Percentiles rank a stretch among this genome's conserved stretches.
These are phyloP conservation scores for Meteorus sp. DNA, from an alignment of 1,140 invertebrate species.

Conservation along the genomic window DNA sequence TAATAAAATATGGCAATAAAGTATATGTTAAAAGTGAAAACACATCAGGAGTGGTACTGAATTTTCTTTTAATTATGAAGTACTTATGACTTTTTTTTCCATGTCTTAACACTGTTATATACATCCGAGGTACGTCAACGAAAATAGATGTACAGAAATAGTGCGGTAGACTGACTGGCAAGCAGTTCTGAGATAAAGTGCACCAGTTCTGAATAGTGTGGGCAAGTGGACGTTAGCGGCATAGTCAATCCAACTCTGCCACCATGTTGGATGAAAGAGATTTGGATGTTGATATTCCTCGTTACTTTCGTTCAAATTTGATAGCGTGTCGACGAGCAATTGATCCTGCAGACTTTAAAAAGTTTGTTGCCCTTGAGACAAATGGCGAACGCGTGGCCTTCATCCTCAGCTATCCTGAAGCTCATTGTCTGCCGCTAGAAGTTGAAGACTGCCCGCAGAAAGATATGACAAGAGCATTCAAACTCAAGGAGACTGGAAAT, in stretches of 20 bases:
- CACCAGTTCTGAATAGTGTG: too few species aligned
- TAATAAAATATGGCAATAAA: too few species aligned
- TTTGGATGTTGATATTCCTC: slow-evolving; percentile 36
- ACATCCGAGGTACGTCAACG: too few species aligned
- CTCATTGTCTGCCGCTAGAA: slow-evolving; percentile 40
- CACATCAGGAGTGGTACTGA: too few species aligned
- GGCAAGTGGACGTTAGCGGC: too few species aligned
- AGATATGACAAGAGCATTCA: slow-evolving; percentile 64
- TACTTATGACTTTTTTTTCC: neutral
- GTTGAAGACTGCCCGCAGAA: slow-evolving; percentile 58
- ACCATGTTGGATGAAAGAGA: slow-evolving; percentile 35
- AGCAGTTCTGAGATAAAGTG: too few species aligned
- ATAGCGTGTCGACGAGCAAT: slow-evolving; percentile 39
- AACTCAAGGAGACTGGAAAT: slow-evolving; percentile 77
- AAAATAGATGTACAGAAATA: slow-evolving; percentile 50
- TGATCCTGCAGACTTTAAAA: slow-evolving; percentile 35
- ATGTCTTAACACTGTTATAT: too few species aligned
- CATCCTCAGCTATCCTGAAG: slow-evolving; percentile 44
- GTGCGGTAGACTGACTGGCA: slow-evolving; percentile 10
- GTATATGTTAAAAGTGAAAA: too few species aligned
- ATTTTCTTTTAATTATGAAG: too few species aligned
- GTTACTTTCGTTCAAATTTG: slow-evolving; percentile 49
- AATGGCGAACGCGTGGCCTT: slow-evolving; percentile 45
- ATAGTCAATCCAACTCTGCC: neutral
- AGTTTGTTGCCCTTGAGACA: slow-evolving; percentile 35